phyloP scores from a whole-genome alignment of 2,797 vertebrate genomes.

The Alouatta caraya region DNA sequence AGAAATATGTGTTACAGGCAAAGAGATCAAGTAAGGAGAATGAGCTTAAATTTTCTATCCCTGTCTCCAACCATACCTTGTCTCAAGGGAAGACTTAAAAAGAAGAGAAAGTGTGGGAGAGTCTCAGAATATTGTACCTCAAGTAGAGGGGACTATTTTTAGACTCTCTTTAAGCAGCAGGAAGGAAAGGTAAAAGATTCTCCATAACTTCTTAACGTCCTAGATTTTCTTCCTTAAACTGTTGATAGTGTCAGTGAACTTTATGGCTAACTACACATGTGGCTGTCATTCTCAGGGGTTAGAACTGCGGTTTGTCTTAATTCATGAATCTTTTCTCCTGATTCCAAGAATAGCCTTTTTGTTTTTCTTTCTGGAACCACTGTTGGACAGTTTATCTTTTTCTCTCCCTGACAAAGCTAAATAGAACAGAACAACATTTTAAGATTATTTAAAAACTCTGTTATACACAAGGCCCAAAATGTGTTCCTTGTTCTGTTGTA shows the following conservation, averaged over 20 bases:
- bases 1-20: fast-evolving
- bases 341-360: neutral
- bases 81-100: neutral
- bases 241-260: neutral
- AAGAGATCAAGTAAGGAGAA: neutral
- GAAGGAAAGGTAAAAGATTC: neutral
- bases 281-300: neutral
- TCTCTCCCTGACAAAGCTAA: neutral
- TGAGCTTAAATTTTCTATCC: neutral
- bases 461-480: neutral
- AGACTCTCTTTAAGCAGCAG: neutral
- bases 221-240: neutral
- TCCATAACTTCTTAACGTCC: neutral
- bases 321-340: neutral
- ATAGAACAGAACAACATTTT: neutral
- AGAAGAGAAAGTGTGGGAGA: neutral
- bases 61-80: neutral
- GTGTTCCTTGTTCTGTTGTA: neutral
- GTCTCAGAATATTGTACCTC: neutral
- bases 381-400: neutral
- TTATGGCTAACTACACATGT: neutral
- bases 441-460: neutral
- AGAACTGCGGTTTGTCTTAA: fast-evolving
- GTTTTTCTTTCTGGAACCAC: neutral
- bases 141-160: neutral